Base-by-base conservation (phyloP, 2,888 invertebrate species). In the Lypha dubia region DNA sequence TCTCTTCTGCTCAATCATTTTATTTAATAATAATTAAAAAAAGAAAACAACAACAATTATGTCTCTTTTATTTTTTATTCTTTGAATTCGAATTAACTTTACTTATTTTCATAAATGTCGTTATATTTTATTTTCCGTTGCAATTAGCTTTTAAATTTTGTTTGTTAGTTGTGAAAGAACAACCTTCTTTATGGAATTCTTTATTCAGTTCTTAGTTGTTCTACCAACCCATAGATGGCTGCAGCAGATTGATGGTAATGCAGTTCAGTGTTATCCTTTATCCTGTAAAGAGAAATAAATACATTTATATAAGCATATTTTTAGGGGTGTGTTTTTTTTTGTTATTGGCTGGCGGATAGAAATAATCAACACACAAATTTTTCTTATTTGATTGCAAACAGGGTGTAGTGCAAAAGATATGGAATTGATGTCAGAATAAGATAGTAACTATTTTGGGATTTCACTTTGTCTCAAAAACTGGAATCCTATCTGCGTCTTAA, bases 241-340 rank as follows among this genome's bases (percentile, higher is more conserved):
- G 5, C n/a, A 35, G 15, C 5, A 28, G 11, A 3, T 0, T 0
- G 17, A 56, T 24, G 86, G 24, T 84, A 86, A 82, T 13, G 67
- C 81, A 81, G 86, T 86, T 32, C 13, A 7, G 15, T 20, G 17
- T 73, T 82, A 81, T 79, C 79, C 81, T 24, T 81, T 75, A 67
- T 80, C 62, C 85, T 85, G 75, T 44, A 83, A 83, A 83, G 85
- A 85, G 83, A 81, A 74, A 65, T 51, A 77, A 71, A 32, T 11
- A 17, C 62, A 28, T 20, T 9, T 15, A 51, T 32, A 11, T 49
- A 11, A 38, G 41, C 35, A 11, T 56, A 22, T 32, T 20, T 46
- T 15, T 11, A 60, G 58, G 70, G 75, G 32, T 71, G 32, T 71
- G 83, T 60, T 73, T 67, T 22, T 38, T 4, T 17, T 17, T 4